These are phyloP conservation scores for Asobara japonica DNA, from an alignment of 1,140 invertebrate genomes.

Conservation along the genomic window DNA sequence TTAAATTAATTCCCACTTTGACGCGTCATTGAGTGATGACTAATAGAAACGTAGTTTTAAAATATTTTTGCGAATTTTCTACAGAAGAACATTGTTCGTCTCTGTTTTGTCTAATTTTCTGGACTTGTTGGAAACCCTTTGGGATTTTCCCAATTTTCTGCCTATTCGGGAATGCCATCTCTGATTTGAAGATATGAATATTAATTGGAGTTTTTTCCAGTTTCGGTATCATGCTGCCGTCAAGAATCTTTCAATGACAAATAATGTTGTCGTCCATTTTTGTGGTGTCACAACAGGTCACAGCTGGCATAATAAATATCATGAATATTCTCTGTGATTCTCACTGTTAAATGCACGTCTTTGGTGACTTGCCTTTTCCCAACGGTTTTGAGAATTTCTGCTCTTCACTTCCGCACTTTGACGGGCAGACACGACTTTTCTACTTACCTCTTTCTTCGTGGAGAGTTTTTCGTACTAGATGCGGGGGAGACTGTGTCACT, in stretches of 20 bases:
- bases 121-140: not conserved
- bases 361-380: not conserved
- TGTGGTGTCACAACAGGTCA: not conserved
- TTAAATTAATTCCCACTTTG: constrained; percentile 14
- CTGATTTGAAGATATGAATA: too few species aligned
- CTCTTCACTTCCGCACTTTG: not conserved
- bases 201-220: too few species aligned
- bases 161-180: too few species aligned
- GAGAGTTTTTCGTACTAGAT: not conserved
- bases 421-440: constrained; percentile 5
- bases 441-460: constrained; percentile 7
- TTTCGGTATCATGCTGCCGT: too few species aligned
- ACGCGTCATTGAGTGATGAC: not conserved
- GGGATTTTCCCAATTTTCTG: too few species aligned
- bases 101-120: not conserved
- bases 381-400: not conserved
- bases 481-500: not conserved
- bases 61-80: not conserved
- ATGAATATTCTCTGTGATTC: constrained; percentile 6
- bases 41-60: not conserved
- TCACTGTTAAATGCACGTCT: not conserved
- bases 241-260: too few species aligned
- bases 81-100: not conserved
- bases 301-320: not conserved
- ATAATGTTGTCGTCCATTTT: not conserved